Evolutionary conservation across 2,113 vertebrate species (phyloP).

Genomic region (Ictalurus punctatus): DNA sequence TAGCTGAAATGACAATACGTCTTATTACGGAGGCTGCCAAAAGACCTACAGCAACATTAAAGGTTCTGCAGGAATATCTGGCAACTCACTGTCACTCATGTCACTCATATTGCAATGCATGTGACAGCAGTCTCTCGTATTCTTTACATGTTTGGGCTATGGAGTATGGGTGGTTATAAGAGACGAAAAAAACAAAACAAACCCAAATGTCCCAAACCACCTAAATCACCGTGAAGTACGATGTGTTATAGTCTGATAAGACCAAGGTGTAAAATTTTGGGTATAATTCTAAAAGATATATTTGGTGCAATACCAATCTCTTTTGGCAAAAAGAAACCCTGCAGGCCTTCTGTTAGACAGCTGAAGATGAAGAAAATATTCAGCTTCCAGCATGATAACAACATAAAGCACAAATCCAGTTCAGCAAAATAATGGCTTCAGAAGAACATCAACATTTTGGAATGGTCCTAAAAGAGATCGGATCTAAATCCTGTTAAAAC

Average conservation of each 20-base stretch:
- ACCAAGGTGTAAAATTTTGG: too few species aligned
- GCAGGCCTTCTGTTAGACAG: too few species aligned
- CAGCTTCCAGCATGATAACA: too few species aligned
- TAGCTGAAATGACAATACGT: background rate
- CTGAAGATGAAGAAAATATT: background rate
- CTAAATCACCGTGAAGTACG: too few species aligned
- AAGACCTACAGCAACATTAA: background rate
- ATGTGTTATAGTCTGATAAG: background rate
- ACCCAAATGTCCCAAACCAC: too few species aligned
- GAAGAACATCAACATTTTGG: background rate
- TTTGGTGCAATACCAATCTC: background rate
- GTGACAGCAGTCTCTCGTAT: too few species aligned
- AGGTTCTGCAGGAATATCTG: background rate
- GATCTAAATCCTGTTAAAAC: background rate
- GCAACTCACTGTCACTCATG: too few species aligned
- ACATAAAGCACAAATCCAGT: background rate
- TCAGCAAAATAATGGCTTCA: background rate
- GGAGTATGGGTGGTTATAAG: too few species aligned
- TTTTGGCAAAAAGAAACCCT: background rate
- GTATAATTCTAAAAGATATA: too few species aligned
- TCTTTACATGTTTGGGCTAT: too few species aligned
- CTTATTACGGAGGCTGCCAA: background rate
- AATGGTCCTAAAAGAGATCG: background rate
- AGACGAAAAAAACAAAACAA: too few species aligned
- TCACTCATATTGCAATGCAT: too few species aligned